A percentile compares a stretch with the other conserved stretches of the same genome.
Conservation (phyloP, 2,888 invertebrate genomes). For the Ashinkailepas kermadecensis region DNA sequence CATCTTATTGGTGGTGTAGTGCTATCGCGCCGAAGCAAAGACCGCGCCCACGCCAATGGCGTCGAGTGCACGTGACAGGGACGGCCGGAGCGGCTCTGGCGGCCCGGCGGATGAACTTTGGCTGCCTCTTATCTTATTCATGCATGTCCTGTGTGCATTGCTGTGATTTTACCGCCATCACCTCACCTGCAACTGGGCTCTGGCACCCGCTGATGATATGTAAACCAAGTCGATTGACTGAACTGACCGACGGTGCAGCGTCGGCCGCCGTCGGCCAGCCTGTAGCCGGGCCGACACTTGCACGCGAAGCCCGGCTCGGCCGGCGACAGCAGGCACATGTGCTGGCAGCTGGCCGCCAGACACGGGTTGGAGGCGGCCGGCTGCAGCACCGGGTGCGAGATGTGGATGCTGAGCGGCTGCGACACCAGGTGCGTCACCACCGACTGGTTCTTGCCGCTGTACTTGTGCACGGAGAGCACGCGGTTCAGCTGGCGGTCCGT, state of each 20-base stretch:
- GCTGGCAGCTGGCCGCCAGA: constrained; percentile 61
- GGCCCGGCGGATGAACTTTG: too few relatives aligned
- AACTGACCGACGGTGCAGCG: not conserved
- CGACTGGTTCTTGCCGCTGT: constrained; percentile 80
- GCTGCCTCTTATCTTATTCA: too few relatives aligned
- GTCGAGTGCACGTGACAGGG: too few relatives aligned
- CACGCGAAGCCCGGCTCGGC: constrained; percentile 66
- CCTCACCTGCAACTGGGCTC: too few relatives aligned
- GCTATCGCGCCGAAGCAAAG: too few relatives aligned
- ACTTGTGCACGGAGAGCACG: constrained; percentile 80
- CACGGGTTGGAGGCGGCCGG: constrained; percentile 73
- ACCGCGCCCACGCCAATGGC: too few relatives aligned
- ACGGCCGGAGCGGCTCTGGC: too few relatives aligned
- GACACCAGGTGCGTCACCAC: constrained; percentile 90
- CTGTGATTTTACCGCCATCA: too few relatives aligned
- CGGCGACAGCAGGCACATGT: constrained; percentile 85
- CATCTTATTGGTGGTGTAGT: too few relatives aligned
- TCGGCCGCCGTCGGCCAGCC: constrained; percentile 25
- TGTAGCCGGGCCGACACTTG: constrained; percentile 80
- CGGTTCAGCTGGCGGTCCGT: constrained; percentile 88
- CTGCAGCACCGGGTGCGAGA: constrained; percentile 90
- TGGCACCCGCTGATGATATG: too few relatives aligned
- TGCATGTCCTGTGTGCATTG: too few relatives aligned
- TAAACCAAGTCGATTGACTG: too few relatives aligned
- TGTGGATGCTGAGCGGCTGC: constrained; percentile 89